Conservation (phyloP, 2,113 vertebrate genomes). For the Xerus inauris region DNA sequence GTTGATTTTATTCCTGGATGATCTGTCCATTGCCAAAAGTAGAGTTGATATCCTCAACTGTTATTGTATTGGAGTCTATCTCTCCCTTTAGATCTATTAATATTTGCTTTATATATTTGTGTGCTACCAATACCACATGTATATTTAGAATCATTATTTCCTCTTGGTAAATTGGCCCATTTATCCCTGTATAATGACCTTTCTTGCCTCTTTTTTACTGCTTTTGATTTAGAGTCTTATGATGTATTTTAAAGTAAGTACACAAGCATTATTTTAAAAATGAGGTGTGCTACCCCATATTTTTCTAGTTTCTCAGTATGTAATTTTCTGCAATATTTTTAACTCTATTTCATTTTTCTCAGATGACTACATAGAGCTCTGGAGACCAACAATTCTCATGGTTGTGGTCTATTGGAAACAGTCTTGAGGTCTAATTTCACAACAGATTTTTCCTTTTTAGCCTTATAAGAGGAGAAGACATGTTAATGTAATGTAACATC, state of each 20-base stretch:
- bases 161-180: no score
- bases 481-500: background rate
- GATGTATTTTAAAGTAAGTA: background rate
- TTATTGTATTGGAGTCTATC: no score
- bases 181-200: no score
- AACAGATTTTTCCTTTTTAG: background rate
- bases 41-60: no score
- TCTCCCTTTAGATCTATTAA: no score
- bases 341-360: background rate
- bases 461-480: background rate
- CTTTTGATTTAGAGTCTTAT: no score
- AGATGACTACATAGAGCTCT: background rate
- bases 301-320: conserved; percentile 13
- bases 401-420: background rate
- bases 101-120: no score
- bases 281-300: background rate
- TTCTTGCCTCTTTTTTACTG: no score
- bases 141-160: no score
- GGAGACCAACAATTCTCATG: background rate
- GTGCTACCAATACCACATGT: no score
- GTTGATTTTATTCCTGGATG: no score
- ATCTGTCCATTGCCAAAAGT: no score
- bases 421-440: background rate
- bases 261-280: background rate
- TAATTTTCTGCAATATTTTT: conserved; percentile 28